Conservation (phyloP, 2,113 vertebrate species). For the Solea solea region DNA sequence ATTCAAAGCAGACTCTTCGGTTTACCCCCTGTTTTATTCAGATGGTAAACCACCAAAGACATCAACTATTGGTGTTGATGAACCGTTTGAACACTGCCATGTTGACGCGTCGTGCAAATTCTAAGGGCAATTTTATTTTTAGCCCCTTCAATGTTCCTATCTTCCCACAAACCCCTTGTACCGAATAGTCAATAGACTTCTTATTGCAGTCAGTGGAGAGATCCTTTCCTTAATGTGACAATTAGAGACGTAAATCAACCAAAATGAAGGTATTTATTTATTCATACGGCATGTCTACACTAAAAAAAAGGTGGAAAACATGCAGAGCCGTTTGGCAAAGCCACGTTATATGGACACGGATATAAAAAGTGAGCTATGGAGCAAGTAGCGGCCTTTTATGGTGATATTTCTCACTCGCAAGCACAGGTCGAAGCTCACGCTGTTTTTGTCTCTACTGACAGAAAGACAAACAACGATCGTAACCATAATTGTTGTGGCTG, state of each 20-base stretch:
- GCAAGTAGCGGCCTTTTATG: neutral
- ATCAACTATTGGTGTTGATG: no score
- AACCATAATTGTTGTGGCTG: slow-evolving; percentile 24
- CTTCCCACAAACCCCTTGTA: no score
- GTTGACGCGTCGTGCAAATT: no score
- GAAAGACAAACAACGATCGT: slow-evolving; percentile 5
- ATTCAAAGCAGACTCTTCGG: no score
- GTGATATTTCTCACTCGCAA: neutral
- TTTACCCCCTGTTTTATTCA: no score
- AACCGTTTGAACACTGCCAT: no score
- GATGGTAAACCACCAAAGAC: no score
- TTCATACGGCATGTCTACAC: neutral
- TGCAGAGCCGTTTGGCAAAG: neutral
- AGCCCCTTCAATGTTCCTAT: neutral
- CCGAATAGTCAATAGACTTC: no score
- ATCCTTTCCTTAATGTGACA: slow-evolving; percentile 10
- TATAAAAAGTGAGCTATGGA: slow-evolving; percentile 8
- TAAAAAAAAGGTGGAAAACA: neutral
- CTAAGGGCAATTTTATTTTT: no score
- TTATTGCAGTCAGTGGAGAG: neutral
- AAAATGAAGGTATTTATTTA: neutral
- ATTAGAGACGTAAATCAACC: slow-evolving; percentile 16
- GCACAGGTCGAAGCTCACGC: slow-evolving; percentile 14
- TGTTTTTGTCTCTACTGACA: slow-evolving; percentile 1
- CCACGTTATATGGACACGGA: neutral